Evolutionary conservation across 2,888 invertebrate species (phyloP).

Genomic region (Blastobasis adustella): DNA sequence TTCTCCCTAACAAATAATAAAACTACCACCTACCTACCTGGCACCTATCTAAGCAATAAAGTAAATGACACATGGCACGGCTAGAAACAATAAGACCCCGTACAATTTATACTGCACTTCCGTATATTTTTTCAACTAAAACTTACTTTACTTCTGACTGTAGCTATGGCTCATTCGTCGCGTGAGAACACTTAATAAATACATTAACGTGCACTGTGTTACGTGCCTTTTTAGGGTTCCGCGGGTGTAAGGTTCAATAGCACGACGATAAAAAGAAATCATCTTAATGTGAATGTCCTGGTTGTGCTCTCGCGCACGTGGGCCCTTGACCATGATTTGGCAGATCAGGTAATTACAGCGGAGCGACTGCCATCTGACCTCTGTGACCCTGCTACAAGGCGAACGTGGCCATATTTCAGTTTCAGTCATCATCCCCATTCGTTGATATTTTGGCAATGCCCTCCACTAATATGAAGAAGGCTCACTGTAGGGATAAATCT

Average conservation of each 20-base stretch:
- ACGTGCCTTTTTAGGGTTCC: constrained; percentile 35
- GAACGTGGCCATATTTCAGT: background rate
- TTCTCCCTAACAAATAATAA: background rate
- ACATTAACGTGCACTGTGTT: constrained; percentile 38
- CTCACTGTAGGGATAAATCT: background rate
- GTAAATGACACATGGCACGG: constrained; percentile 35
- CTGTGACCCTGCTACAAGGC: background rate
- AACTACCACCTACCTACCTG: constrained; percentile 20
- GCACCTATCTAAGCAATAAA: constrained; percentile 47
- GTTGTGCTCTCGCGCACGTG: no score
- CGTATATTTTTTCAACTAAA: background rate
- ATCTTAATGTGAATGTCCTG: no score
- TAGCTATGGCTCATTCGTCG: constrained; percentile 16
- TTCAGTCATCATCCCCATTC: no score
- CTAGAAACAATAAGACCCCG: constrained; percentile 23
- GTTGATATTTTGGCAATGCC: no score
- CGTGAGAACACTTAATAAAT: constrained; percentile 51
- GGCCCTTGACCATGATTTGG: background rate
- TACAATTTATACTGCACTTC: constrained; percentile 15
- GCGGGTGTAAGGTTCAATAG: constrained; percentile 6
- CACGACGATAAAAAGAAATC: no score
- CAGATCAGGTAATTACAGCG: background rate
- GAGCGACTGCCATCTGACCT: no score
- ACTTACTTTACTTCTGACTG: background rate
- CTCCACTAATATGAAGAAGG: no score